These are phyloP conservation scores for Helicorthomorpha holstii DNA, from an alignment of 1,140 invertebrate genomes.

Conservation along the genomic window DNA sequence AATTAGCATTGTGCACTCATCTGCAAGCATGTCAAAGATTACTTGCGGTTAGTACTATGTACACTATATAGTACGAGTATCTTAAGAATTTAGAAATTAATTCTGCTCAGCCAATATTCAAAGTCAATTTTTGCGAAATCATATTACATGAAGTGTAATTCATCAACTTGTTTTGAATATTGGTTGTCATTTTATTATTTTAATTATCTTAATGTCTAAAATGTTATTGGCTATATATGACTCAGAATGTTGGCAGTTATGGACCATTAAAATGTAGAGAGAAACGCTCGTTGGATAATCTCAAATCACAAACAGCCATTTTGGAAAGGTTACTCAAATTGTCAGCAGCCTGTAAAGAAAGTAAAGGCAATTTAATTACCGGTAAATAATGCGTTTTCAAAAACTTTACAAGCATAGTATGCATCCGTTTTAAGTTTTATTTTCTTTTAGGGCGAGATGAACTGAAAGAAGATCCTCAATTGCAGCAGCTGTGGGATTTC, in stretches of 20 bases:
- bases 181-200: too few relatives aligned
- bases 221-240: too few relatives aligned
- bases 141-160: too few relatives aligned
- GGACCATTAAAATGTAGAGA: constrained; percentile 32
- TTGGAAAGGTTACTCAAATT: constrained; percentile 25
- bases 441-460: constrained; percentile 13
- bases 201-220: too few relatives aligned
- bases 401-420: not conserved
- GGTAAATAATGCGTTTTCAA: not conserved
- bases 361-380: not conserved
- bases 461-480: constrained; percentile 3
- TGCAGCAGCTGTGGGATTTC: constrained; percentile 5
- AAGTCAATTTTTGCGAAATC: too few relatives aligned
- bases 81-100: too few relatives aligned
- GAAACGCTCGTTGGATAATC: constrained; percentile 26
- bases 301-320: constrained; percentile 27
- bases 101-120: too few relatives aligned
- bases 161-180: not conserved
- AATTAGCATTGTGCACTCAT: constrained; percentile 27
- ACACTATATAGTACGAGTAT: too few relatives aligned
- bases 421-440: not conserved
- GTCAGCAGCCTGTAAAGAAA: constrained; percentile 9
- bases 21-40: constrained; percentile 28
- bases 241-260: constrained; percentile 32
- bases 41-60: constrained; percentile 23